Base-by-base conservation (phyloP, 2,113 vertebrate species). In the Speoplatyrhinus poulsoni region DNA sequence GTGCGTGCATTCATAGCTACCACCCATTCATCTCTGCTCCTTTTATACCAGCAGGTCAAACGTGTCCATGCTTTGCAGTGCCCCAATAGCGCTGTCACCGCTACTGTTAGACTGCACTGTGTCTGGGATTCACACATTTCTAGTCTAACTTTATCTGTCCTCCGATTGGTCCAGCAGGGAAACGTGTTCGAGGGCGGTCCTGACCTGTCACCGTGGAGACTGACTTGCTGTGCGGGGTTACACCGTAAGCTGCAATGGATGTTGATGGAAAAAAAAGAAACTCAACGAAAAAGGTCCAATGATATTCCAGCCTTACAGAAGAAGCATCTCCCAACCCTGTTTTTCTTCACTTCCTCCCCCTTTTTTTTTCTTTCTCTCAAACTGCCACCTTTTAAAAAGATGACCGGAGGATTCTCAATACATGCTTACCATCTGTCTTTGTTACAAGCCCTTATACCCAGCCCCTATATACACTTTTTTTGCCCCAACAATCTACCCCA, bases 161-260 rank as follows among this genome's bases (percentile, higher is more conserved):
- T 96, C 91, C 95, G 92, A 90, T 93, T 95, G 93, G 88, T 93
- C 91, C 76, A 95, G 95, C 96, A 98, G 98, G 97, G 94, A 96
- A 99, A 96, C 95, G 96, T 90, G 96, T 96, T 95, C 93, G 96
- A 95, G 96, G 96, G 93, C 96, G 96, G 94, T 99, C 97, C 96
- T 99, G 98, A 99, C 97, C 98, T 98, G 97, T 98, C 94, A 94
- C 95, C 92, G 95, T 95, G 96, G 96, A 96, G 95, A 98, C 97
- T 97, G 96, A 98, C 96, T 98, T 96, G 95, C 96, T 97, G 95
- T 95, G 95, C 97, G 96, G 96, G 96, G 95, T 98, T 98, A 99
- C 97, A 98, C 95, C 96, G 93, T 96, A 98, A 96, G 95, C 97
- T 98, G 96, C 96, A 96, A 94, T 95, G 95, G 95, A 96, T 93